Evolutionary conservation across 2,797 vertebrate species (phyloP).

Genomic region (Allobates femoralis): DNA sequence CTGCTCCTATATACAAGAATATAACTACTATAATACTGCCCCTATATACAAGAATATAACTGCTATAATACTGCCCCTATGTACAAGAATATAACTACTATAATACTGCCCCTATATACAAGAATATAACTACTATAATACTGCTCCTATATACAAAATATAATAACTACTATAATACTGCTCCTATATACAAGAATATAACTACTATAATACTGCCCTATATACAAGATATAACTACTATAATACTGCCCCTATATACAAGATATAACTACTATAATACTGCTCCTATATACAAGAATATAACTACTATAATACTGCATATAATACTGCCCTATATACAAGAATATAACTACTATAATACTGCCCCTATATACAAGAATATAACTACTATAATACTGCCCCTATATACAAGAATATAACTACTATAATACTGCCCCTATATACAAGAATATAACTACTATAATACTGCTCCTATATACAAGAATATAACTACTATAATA

Average conservation of each 20-base stretch:
- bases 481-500: too few species aligned
- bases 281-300: background rate
- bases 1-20: background rate
- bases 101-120: background rate
- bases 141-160: constrained; percentile 1
- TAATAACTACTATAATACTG: constrained; percentile 13
- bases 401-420: too few species aligned
- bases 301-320: constrained; percentile 5
- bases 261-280: constrained; percentile 16
- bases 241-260: constrained; percentile 2
- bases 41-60: background rate
- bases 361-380: background rate
- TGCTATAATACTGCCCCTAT: background rate
- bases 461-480: too few species aligned
- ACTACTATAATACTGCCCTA: constrained; percentile 12
- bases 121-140: constrained; percentile 11
- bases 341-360: constrained; percentile 9
- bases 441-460: too few species aligned
- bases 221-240: constrained; percentile 8
- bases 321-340: constrained; percentile 9
- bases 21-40: background rate
- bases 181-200: background rate
- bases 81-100: constrained; percentile 6
- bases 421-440: too few species aligned
- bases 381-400: too few species aligned